A percentile compares a stretch with the other conserved stretches of the same genome.
Evolutionary conservation across 2,888 invertebrate species (phyloP).

Genomic region (Rotaria macrura): DNA sequence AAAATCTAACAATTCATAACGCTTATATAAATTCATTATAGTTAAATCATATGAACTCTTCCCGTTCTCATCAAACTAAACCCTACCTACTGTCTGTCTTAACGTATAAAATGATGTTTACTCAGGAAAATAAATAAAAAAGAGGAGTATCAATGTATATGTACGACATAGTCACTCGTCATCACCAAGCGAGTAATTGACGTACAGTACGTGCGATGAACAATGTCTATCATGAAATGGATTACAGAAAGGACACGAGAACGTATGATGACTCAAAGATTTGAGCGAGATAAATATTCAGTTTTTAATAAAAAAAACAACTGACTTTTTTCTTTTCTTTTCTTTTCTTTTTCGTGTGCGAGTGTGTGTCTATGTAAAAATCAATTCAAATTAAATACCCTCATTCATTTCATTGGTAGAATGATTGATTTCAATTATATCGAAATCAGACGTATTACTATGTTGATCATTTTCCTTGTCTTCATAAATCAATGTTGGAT

Average conservation of each 20-base stretch:
- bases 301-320: not conserved
- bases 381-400: not conserved
- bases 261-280: not conserved
- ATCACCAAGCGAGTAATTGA: not conserved
- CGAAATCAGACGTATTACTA: not conserved
- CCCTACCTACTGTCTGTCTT: not conserved
- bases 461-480: not conserved
- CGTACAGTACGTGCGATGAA: slow-evolving; percentile 4
- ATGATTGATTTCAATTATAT: not conserved
- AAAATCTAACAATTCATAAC: not conserved
- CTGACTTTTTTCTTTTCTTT: not conserved
- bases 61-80: not conserved
- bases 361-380: too few relatives aligned
- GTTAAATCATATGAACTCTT: not conserved
- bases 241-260: not conserved
- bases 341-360: not conserved
- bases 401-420: not conserved
- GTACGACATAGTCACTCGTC: not conserved
- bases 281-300: not conserved
- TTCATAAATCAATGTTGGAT: not conserved
- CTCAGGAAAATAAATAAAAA: not conserved
- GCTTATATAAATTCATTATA: not conserved
- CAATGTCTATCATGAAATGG: not conserved
- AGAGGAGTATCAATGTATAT: not conserved
- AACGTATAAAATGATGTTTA: not conserved